Conservation (phyloP, 2,797 vertebrate genomes). For the Poeciliopsis gracilis region DNA sequence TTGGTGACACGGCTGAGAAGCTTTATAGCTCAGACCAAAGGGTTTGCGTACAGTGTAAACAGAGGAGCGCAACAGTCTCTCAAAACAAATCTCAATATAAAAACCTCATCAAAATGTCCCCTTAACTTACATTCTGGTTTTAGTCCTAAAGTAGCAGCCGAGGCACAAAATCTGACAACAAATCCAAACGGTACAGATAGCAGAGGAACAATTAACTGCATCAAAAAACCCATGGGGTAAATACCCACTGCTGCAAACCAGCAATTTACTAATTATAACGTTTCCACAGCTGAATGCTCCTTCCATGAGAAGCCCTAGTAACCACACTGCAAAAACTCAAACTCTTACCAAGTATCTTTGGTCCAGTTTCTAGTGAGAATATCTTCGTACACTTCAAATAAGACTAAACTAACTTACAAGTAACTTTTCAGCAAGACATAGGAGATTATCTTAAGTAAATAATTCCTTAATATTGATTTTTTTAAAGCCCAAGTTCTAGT, state of each 20-base stretch:
- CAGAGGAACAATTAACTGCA: not conserved
- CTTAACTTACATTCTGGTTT: not conserved
- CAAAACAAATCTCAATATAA: constrained; percentile 7
- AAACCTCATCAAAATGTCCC: not conserved
- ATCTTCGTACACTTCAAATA: too few species aligned
- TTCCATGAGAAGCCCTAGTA: not conserved
- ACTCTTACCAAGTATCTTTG: too few species aligned
- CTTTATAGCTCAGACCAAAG: constrained; percentile 23
- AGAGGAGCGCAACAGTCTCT: not conserved
- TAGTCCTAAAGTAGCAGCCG: not conserved
- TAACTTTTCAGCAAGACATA: too few species aligned
- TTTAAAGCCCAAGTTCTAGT: too few species aligned
- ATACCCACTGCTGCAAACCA: not conserved
- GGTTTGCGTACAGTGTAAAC: constrained; percentile 18
- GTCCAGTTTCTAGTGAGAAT: too few species aligned
- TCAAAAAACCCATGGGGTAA: not conserved
- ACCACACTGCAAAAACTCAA: too few species aligned
- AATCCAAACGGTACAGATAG: not conserved
- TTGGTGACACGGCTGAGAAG: constrained; percentile 2
- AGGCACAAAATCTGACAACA: not conserved
- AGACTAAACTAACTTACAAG: too few species aligned
- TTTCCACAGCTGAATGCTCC: not conserved
- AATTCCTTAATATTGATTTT: too few species aligned
- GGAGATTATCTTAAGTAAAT: too few species aligned
- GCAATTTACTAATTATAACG: not conserved